Base-by-base conservation (phyloP, 2,797 vertebrate genomes). In the Sebastes hopkinsi region DNA sequence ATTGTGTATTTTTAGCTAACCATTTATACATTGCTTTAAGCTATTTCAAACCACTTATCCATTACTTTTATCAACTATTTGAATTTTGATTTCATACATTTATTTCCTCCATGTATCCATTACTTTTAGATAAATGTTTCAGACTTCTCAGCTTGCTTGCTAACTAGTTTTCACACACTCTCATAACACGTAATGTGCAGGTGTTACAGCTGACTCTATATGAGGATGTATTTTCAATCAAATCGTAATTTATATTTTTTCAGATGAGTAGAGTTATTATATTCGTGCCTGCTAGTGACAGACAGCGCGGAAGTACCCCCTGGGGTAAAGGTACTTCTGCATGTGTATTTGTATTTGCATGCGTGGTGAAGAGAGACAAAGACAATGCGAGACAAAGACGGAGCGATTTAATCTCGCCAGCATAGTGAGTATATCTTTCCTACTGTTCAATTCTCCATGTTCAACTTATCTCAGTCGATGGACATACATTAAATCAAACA, bases 401-500 rank as follows among this genome's bases (percentile, higher is more conserved):
- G 59, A 77, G 36, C 0, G 4, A 74, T 58, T 22, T 8, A 75
- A 82, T 85, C 80, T 79, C 32, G 5, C 25, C 32, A 2, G 66
- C 55, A 69, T 62, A 60, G 23, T 27, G n/a, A 54, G 14, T 56
- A 60, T 67, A 81, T 86, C 72, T 70, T 30, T 65, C 27, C 67
- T 4, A 10, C 70, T 80, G 55, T 72, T 84, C 58, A 38, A 20
- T 76, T 69, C 64, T 62, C 64, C 67, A 13, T 77, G 76, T 84
- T 79, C 56, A 88, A 85, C 34, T 55, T 46, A 71, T 83, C 75
- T 71, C 32, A 25, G 69, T 67, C 29, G 22, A 79, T 62, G 64
- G 82, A 85, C 83, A 73, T 82, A 78, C 84, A 75, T 88, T 83
- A 42, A 92, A 86, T 89, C 83, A 84, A 88, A 87, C 18, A 56